phyloP scores from a whole-genome alignment of 35 echinoderm and acorn worm species.

The Eucidaris tribuloides region DNA sequence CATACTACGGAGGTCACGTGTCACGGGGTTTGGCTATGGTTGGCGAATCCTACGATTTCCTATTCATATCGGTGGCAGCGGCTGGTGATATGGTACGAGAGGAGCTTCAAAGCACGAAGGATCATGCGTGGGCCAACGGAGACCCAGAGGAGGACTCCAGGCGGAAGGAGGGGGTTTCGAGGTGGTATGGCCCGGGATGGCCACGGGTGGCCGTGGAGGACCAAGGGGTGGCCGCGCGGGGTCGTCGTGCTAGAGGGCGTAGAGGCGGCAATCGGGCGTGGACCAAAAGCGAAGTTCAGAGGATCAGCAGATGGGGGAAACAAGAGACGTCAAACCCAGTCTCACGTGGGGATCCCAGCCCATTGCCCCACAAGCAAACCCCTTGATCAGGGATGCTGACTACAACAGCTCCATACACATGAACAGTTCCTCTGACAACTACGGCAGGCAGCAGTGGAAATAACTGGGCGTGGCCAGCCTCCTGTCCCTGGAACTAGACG shows the following conservation, averaged over 20 bases:
- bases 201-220: conserved; percentile 44
- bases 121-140: conserved; percentile 42
- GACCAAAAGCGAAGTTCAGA: conserved; percentile 92
- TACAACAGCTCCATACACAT: conserved; percentile 35
- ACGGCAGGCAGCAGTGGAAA: conserved; percentile 11
- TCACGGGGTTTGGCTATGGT: conserved; percentile 49
- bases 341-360: conserved; percentile 86
- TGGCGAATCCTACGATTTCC: conserved; percentile 40
- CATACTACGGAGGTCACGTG: conserved; percentile 42
- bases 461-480: neutral
- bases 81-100: conserved; percentile 6
- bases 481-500: conserved; percentile 12
- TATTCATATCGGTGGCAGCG: conserved; percentile 8
- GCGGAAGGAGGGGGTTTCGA: conserved; percentile 37
- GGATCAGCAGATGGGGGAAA: conserved; percentile 65
- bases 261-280: conserved; percentile 43
- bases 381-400: conserved; percentile 65
- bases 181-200: conserved; percentile 24
- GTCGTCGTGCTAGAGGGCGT: conserved; percentile 39
- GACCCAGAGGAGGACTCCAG: conserved; percentile 40
- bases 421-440: conserved; percentile 65
- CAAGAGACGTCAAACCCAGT: conserved; percentile 78
- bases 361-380: conserved; percentile 99
- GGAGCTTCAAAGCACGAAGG: conserved; percentile 11
- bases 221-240: conserved; percentile 70